These are phyloP conservation scores for Drosophila kanapiae DNA, from an alignment of 1,140 invertebrate species.

Conservation along the genomic window DNA sequence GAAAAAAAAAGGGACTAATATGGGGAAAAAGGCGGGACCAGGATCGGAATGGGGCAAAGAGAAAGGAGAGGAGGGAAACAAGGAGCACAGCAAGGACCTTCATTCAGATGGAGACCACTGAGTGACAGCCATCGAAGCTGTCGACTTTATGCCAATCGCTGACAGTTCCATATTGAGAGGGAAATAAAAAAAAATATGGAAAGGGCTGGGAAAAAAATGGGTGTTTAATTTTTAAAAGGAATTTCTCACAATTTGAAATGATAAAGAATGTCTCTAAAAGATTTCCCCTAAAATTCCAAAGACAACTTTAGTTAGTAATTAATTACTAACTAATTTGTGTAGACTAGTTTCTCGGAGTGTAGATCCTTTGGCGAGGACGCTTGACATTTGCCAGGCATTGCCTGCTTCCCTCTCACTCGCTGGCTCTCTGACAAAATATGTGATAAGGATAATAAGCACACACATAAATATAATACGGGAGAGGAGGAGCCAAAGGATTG, in stretches of 20 bases:
- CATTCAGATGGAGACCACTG: conserved; percentile 1
- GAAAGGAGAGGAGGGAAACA: not conserved
- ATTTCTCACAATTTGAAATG: not conserved
- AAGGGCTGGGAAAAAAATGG: not conserved
- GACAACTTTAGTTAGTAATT: not conserved
- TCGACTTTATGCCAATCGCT: conserved; percentile 33
- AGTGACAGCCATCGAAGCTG: conserved; percentile 32
- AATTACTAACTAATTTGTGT: not conserved
- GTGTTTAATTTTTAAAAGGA: not conserved
- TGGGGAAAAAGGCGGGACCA: not conserved
- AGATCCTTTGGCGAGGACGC: not conserved
- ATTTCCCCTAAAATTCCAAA: no score
- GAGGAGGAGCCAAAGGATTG: conserved; percentile 24
- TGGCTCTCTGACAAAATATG: conserved; percentile 23
- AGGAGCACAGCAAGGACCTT: conserved; percentile 3
- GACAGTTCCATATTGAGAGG: not conserved
- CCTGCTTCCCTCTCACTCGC: not conserved
- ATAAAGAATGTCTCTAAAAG: no score
- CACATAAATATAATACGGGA: conserved; percentile 35
- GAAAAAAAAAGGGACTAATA: conserved; percentile 1
- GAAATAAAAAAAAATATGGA: not conserved
- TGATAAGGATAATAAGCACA: conserved; percentile 55
- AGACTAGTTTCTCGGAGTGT: not conserved
- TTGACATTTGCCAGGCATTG: conserved; percentile 34
- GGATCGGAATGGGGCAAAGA: not conserved